phyloP scores from a whole-genome alignment of 2,113 vertebrate genomes.

The Rhabdornis inornatus region DNA sequence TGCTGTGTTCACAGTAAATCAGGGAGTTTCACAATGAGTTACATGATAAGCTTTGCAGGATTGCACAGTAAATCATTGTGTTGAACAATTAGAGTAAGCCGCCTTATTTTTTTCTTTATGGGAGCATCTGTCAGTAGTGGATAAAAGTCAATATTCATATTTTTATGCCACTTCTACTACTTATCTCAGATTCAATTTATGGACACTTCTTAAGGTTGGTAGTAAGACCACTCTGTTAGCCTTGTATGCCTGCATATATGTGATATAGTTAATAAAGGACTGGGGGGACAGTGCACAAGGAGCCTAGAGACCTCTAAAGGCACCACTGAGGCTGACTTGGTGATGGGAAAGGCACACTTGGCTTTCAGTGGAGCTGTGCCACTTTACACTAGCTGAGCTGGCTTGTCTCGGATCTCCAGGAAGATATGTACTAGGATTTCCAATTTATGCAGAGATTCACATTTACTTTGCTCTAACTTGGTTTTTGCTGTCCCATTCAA shows the following conservation, averaged over 20 bases:
- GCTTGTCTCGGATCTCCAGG: neutral
- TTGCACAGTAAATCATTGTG: constrained; percentile 67
- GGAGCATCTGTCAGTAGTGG: neutral
- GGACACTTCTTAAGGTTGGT: neutral
- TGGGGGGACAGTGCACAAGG: neutral
- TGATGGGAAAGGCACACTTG: neutral
- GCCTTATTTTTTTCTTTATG: constrained; percentile 50
- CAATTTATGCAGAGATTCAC: neutral
- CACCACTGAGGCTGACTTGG: neutral
- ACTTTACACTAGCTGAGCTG: neutral
- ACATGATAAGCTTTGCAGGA: constrained; percentile 60
- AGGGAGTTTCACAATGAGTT: constrained; percentile 47
- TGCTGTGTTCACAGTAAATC: constrained; percentile 64
- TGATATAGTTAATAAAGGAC: neutral
- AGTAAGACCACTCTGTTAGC: neutral
- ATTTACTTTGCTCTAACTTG: neutral
- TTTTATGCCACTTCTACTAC: neutral
- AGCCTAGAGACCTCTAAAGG: neutral
- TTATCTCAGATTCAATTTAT: neutral
- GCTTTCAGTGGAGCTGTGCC: neutral
- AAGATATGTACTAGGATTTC: neutral
- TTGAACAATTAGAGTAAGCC: constrained; percentile 58
- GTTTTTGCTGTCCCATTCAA: neutral
- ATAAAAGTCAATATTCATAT: constrained; percentile 10
- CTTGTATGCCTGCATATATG: neutral